Evolutionary conservation across 2,888 invertebrate species (phyloP).

Genomic region (Lycaena phlaeas): DNA sequence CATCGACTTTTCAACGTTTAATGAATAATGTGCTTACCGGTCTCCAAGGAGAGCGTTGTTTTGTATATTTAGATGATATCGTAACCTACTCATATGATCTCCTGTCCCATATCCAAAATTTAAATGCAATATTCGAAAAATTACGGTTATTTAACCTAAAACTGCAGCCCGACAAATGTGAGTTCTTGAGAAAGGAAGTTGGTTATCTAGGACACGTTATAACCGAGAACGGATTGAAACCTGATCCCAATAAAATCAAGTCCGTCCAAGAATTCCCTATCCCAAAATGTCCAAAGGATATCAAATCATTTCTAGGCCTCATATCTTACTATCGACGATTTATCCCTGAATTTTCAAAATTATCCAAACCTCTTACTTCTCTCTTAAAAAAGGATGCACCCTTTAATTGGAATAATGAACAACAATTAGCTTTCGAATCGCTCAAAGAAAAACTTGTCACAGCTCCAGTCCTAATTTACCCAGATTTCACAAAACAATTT

Average conservation of each 20-base stretch:
- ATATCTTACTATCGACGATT: not conserved
- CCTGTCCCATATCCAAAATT: not conserved
- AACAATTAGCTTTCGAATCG: conserved; percentile 20
- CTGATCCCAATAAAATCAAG: not conserved
- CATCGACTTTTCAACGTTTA: no score
- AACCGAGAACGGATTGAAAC: not conserved
- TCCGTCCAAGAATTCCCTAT: not conserved
- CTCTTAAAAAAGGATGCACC: conserved; percentile 20
- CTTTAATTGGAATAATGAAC: conserved; percentile 20
- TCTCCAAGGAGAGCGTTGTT: not conserved
- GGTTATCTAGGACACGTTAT: not conserved
- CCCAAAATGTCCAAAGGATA: not conserved
- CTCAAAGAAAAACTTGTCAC: conserved; percentile 18
- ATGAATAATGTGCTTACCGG: not conserved
- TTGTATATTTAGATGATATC: not conserved
- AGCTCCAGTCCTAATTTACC: conserved; percentile 30
- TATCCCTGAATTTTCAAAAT: not conserved
- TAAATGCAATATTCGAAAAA: not conserved
- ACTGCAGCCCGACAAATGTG: not conserved
- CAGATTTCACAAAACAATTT: conserved; percentile 29
- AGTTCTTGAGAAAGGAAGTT: not conserved
- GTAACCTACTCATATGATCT: not conserved
- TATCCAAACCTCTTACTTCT: conserved; percentile 11
- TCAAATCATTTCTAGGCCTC: not conserved
- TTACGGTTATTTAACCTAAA: not conserved